Conservation (phyloP, 2,888 invertebrate genomes). For the Phasia obesa region DNA sequence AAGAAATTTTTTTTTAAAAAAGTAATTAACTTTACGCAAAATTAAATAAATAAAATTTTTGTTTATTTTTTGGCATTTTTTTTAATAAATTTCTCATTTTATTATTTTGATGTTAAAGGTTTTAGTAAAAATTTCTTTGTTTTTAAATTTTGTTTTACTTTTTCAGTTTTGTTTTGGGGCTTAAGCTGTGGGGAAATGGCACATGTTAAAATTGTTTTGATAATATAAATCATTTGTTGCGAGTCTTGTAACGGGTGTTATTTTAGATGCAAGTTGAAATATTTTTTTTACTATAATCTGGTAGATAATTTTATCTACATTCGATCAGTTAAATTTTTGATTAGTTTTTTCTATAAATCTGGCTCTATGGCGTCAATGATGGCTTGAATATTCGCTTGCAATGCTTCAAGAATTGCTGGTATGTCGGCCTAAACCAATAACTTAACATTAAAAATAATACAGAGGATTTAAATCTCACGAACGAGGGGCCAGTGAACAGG, state of each 20-base stretch:
- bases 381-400: no score
- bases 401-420: no score
- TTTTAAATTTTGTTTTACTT: slow-evolving; percentile 34
- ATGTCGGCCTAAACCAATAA: no score
- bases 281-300: no score
- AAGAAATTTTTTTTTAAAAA: slow-evolving; percentile 33
- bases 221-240: slow-evolving; percentile 47
- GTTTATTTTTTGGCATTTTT: slow-evolving; percentile 6
- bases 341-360: no score
- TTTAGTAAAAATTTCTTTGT: slow-evolving; percentile 30
- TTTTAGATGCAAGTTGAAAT: no score
- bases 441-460: no score
- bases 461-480: no score
- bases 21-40: slow-evolving; percentile 62
- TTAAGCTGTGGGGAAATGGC: slow-evolving; percentile 35
- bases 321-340: no score
- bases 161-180: slow-evolving; percentile 11
- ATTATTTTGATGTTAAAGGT: slow-evolving; percentile 26
- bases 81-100: slow-evolving; percentile 45
- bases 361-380: no score
- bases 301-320: no score
- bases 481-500: no score
- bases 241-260: neutral
- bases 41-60: slow-evolving; percentile 51
- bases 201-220: slow-evolving; percentile 59